A percentile compares a stretch with the other conserved stretches of the same genome.
Conservation (phyloP, 2,113 vertebrate genomes). For the Pomatostomus ruficeps region DNA sequence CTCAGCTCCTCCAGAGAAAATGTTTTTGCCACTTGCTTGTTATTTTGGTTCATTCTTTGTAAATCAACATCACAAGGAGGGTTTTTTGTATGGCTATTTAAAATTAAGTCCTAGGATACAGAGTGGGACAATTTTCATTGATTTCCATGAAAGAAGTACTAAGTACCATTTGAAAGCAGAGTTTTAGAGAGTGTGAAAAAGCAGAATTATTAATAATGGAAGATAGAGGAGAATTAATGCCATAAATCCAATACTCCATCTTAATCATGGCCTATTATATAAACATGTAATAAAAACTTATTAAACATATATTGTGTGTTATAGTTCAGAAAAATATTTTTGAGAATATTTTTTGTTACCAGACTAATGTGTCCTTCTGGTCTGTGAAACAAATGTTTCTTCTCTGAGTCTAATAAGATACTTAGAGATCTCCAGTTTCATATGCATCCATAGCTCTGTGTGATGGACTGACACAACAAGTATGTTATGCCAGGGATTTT, state of each 20-base stretch:
- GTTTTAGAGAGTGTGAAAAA: not conserved
- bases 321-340: not conserved
- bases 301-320: not conserved
- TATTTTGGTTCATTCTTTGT: not conserved
- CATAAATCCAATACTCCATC: not conserved
- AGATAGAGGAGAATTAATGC: not conserved
- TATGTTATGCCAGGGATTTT: not conserved
- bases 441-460: not conserved
- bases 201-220: not conserved
- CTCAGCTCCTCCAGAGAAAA: not conserved
- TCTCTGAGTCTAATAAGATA: not conserved
- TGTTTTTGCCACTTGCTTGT: not conserved
- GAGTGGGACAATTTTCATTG: not conserved
- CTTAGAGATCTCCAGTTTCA: not conserved
- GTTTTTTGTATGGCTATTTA: not conserved
- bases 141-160: not conserved
- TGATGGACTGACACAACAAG: not conserved
- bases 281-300: not conserved
- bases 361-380: not conserved
- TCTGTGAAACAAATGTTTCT: not conserved
- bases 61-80: not conserved
- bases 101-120: not conserved
- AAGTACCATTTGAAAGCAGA: not conserved
- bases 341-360: not conserved
- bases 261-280: not conserved